Base-by-base conservation (phyloP, 2,888 invertebrate species). In the Caenorhabditis parvicauda region DNA sequence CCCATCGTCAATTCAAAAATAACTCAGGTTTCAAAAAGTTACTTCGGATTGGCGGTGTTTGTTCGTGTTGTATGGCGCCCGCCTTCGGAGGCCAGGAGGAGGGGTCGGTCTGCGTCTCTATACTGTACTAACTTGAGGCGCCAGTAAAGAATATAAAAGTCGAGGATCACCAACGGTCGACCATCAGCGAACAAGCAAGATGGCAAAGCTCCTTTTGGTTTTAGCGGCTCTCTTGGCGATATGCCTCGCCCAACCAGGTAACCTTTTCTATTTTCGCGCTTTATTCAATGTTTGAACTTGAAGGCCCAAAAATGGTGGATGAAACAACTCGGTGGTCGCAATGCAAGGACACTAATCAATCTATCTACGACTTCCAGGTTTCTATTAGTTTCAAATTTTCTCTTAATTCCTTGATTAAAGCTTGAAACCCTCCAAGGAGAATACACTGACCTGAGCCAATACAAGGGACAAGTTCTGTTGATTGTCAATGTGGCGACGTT, bases 401-500 rank as follows among this genome's bases (percentile, higher is more conserved):
- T 39, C 17, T 17, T 12, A 12, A 37, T 54, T 3, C 38, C 27
- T 24, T 21, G 29, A 7, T 54, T 64, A 22, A 49, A 72, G 72
- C 72, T 79, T 14, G 77, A 79, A 51, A 76, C 75, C 7, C 69
- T 80, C 25, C 74, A 80, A 58, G 79, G 79, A 28, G 68, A 78
- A 21, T 78, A 70, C 65, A 80, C 73, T 14, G 76, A 78, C 51
- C 68, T 79, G n/a, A 66, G 67, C 17, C 72, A 76, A 46, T 79
- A 79, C 66, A 64, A 65, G 39, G 79, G 77, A 42, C 76, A 80
- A 56, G 76, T 78, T 37, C 67, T 79, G 24, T 64, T 79, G 17
- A 64, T 79, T 49, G 70, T 80, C 59, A 79, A 79, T 48, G 79
- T 79, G 41, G 79, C 79, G 43, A 79, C 79, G 6, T 79, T 80